Evolutionary conservation across 2,888 invertebrate genomes (phyloP).

Genomic region (Tanytarsus gracilentus): DNA sequence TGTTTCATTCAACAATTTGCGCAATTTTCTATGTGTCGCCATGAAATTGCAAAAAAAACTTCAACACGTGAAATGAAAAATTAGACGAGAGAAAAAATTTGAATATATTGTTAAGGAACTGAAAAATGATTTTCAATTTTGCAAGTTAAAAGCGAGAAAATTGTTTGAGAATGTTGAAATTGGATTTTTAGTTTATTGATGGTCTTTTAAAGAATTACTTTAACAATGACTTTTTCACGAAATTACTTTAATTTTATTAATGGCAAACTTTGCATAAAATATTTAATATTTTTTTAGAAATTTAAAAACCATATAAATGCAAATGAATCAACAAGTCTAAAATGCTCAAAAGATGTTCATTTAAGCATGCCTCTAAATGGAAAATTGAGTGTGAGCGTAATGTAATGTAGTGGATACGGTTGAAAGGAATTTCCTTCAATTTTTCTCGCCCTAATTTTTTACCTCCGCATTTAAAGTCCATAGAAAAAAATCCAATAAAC

Average conservation of each 20-base stretch:
- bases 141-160: neutral
- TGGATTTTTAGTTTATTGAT: too few relatives aligned
- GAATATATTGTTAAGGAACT: neutral
- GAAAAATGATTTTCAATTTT: slow-evolving; percentile 16
- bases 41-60: slow-evolving; percentile 2
- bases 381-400: neutral
- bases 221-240: too few relatives aligned
- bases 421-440: slow-evolving; percentile 23
- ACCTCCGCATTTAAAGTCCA: neutral
- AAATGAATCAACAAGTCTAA: slow-evolving; percentile 26
- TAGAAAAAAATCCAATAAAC: slow-evolving; percentile 17
- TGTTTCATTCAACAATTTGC: neutral
- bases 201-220: too few relatives aligned
- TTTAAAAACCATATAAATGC: too few relatives aligned
- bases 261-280: too few relatives aligned
- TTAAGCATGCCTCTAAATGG: neutral
- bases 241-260: too few relatives aligned
- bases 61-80: slow-evolving; percentile 10
- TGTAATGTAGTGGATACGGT: slow-evolving; percentile 17
- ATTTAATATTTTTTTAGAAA: too few relatives aligned
- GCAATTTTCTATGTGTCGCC: slow-evolving; percentile 5
- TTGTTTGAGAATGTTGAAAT: too few relatives aligned
- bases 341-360: slow-evolving; percentile 11
- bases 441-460: slow-evolving; percentile 13
- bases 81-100: neutral